A percentile compares a stretch with the other conserved stretches of the same genome.
Evolutionary conservation across 2,888 invertebrate genomes (phyloP).

Genomic region (Schizotus pectinicornis): DNA sequence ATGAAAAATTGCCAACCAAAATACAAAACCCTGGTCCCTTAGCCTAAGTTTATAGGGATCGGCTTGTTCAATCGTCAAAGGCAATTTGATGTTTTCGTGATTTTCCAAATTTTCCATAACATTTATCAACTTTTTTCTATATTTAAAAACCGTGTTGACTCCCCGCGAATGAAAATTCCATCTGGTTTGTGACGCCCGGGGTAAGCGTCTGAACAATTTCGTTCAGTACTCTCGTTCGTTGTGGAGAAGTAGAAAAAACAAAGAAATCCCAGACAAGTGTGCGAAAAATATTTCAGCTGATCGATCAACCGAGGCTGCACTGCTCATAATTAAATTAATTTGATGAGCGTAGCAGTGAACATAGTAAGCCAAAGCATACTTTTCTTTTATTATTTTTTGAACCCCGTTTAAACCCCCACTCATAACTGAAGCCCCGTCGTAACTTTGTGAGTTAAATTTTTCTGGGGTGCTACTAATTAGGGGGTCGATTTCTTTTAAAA

Average conservation of each 20-base stretch:
- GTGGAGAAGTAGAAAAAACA: constrained; percentile 33
- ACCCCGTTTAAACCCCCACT: constrained; percentile 2
- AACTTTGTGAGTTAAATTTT: constrained; percentile 6
- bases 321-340: constrained; percentile 23
- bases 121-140: constrained; percentile 36
- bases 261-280: constrained; percentile 25
- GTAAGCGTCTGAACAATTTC: constrained; percentile 24
- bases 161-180: constrained; percentile 33
- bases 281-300: constrained; percentile 33
- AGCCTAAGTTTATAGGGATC: constrained; percentile 18
- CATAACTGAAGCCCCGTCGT: constrained; percentile 12
- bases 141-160: constrained; percentile 31
- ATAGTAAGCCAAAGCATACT: constrained; percentile 6
- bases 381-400: constrained; percentile 1
- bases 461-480: neutral
- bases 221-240: constrained; percentile 26
- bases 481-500: neutral
- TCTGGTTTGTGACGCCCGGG: constrained; percentile 19
- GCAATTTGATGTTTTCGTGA: constrained; percentile 22
- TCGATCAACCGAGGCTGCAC: constrained; percentile 7
- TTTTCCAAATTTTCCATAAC: constrained; percentile 37
- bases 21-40: constrained; percentile 34
- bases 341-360: constrained; percentile 15
- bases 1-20: constrained; percentile 42
- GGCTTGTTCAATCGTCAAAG: constrained; percentile 30